Conservation (phyloP, 2,888 invertebrate species). For the Molanna angustata region DNA sequence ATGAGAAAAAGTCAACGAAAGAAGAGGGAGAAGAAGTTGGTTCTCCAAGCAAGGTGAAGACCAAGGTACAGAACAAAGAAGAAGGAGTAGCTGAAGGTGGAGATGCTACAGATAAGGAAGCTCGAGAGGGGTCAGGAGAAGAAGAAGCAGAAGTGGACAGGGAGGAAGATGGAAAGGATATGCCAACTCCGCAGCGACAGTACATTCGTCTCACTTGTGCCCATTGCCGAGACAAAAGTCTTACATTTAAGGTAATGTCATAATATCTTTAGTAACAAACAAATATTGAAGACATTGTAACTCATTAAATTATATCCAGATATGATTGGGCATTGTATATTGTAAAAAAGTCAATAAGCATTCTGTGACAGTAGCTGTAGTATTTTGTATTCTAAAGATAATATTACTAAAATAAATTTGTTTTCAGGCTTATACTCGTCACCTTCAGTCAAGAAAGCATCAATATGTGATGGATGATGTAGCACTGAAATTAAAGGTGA, state of each 20-base stretch:
- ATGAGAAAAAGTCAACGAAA: slow-evolving; percentile 36
- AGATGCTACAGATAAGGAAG: slow-evolving; percentile 55
- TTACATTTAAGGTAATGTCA: slow-evolving; percentile 64
- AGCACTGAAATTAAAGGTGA: slow-evolving; percentile 70
- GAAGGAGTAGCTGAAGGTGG: slow-evolving; percentile 38
- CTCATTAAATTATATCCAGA: too few relatives aligned
- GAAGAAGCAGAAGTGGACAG: slow-evolving; percentile 35
- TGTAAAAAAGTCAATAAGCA: too few relatives aligned
- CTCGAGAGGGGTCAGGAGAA: slow-evolving; percentile 51
- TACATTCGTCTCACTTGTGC: slow-evolving; percentile 74
- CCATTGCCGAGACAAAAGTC: slow-evolving; percentile 71
- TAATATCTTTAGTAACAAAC: background rate
- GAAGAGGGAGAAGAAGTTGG: slow-evolving; percentile 36
- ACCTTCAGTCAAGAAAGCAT: slow-evolving; percentile 69
- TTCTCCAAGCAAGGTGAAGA: slow-evolving; percentile 39
- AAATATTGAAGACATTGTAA: too few relatives aligned
- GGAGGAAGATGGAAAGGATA: slow-evolving; percentile 36
- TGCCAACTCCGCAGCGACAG: slow-evolving; percentile 43
- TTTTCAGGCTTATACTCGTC: slow-evolving; percentile 66
- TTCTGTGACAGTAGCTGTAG: background rate
- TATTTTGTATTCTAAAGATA: background rate
- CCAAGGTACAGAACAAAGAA: slow-evolving; percentile 3
- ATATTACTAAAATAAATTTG: background rate
- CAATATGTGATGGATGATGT: slow-evolving; percentile 71
- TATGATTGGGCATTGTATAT: too few relatives aligned